Conservation (phyloP, 2,797 vertebrate genomes). For the Lates japonicus region DNA sequence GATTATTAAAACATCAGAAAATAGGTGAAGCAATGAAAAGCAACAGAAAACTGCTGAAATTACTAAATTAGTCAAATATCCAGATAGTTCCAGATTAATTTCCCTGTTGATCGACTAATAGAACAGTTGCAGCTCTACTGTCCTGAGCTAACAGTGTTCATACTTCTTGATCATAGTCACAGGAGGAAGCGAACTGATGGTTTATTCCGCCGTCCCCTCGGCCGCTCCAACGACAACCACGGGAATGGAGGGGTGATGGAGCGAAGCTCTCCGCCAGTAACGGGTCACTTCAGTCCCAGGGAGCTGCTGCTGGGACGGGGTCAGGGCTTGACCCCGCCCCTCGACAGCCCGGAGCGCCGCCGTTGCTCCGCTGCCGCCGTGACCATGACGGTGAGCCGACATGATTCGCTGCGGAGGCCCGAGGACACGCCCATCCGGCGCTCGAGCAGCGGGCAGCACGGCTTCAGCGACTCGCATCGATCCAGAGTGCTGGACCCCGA, state of each 20-base stretch:
- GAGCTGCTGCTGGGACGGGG: slow-evolving; percentile 91
- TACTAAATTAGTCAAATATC: too few relatives aligned
- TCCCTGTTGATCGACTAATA: too few relatives aligned
- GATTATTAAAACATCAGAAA: too few relatives aligned
- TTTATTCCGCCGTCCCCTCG: slow-evolving; percentile 90
- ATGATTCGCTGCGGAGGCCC: slow-evolving; percentile 92
- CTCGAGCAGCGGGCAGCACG: slow-evolving; percentile 93
- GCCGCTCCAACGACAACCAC: slow-evolving; percentile 91
- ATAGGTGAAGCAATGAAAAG: too few relatives aligned
- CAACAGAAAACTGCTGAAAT: too few relatives aligned
- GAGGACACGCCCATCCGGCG: slow-evolving; percentile 96
- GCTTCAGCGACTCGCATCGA: slow-evolving; percentile 91
- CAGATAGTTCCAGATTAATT: too few relatives aligned
- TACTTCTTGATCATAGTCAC: slow-evolving; percentile 84
- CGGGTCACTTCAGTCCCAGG: slow-evolving; percentile 93
- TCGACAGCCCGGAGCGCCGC: slow-evolving; percentile 93
- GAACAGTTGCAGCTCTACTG: too few relatives aligned
- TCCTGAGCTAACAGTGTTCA: not conserved
- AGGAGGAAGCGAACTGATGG: slow-evolving; percentile 92
- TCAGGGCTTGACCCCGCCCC: slow-evolving; percentile 85
- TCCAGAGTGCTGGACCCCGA: slow-evolving; percentile 91
- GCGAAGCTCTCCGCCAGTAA: slow-evolving; percentile 90
- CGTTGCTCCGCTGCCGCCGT: slow-evolving; percentile 91
- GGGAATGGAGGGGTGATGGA: slow-evolving; percentile 89
- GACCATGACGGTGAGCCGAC: slow-evolving; percentile 92